Percentiles rank a stretch among this genome's conserved stretches.
These are phyloP conservation scores for Palythoa grandiflora DNA, from an alignment of 92 coral and sea anemone genomes.

Conservation along the genomic window DNA sequence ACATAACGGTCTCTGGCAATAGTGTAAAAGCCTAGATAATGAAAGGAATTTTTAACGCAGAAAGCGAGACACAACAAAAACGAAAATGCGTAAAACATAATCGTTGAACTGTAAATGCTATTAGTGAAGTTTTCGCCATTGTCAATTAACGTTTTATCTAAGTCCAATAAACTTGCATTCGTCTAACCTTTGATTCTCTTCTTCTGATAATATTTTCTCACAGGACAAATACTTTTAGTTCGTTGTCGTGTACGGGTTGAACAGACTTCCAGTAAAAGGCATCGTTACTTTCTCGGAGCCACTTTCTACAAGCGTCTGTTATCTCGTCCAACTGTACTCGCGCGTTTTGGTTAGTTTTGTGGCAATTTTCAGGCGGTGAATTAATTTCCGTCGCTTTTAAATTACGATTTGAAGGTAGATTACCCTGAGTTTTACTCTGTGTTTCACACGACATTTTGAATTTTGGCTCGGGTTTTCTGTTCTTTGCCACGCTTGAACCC, in stretches of 20 bases:
- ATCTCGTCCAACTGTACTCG: neutral
- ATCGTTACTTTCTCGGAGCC: constrained; percentile 35
- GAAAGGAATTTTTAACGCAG: neutral
- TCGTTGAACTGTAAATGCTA: neutral
- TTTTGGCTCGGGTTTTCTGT: neutral
- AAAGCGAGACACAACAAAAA: neutral
- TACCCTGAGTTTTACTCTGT: neutral
- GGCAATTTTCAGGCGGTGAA: neutral
- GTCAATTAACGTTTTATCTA: neutral
- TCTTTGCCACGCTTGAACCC: neutral
- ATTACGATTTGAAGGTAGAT: neutral
- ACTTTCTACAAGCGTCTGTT: constrained; percentile 13
- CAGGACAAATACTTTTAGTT: neutral
- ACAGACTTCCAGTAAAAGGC: constrained; percentile 44
- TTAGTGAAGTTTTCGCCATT: neutral
- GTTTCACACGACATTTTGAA: constrained; percentile 8
- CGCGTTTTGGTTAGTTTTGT: neutral
- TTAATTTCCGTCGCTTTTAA: neutral
- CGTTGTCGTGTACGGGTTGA: neutral
- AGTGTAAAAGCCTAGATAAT: neutral
- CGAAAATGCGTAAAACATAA: too few relatives aligned
- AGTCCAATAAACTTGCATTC: neutral
- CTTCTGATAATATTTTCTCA: neutral
- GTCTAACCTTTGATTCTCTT: neutral
- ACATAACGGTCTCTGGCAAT: neutral